Evolutionary conservation across 2,797 vertebrate genomes (phyloP), one percentile per base, ranked within the genome.

Genomic region (Coendou prehensilis): DNA sequence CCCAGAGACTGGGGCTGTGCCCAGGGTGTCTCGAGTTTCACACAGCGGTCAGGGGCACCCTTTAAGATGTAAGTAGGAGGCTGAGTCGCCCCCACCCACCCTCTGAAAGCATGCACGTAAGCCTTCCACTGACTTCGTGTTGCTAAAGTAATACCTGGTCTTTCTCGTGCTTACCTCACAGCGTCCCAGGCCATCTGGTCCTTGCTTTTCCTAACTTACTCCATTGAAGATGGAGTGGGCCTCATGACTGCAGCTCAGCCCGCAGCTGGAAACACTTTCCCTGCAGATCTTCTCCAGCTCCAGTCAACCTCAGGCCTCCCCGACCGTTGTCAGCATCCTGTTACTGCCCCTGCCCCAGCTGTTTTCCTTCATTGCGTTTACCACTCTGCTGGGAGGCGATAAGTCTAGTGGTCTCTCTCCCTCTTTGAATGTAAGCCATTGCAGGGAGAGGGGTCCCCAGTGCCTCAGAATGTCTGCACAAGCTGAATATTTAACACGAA

Each of bases 81-180:
- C 71, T 0, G 15, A 33, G 18, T 78, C 28, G 3, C 2, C 5
- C 3, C 71, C 71, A 33, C 33, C 5, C 9, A 3, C 20, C 3
- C 1, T 47, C 15, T 1, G 0, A 11, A 33, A 7, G 9, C 3
- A 1, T 2, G 14, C 6, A 8, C 1, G 0, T 10, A 37, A 14
- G 6, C n/a, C 23, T 30, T 20, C 33, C 28, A 28, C 10, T 28
- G 28, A 57, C 54, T 10, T 26, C 20, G 4, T 23, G 0, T 85
- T 6, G 1, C 64, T 59, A n/a, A 37, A 47, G 26, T 23, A 59
- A 30, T 30, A 6, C 6, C 5, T 0, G 13, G 63, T 18, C 87
- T 26, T 61, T 52, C 54, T 13, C 9, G 1, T 5, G 52, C 13
- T 0, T 22, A 86, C 73, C 50, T 52, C 9, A 5, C 28, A 26